Percentiles rank a stretch among this genome's conserved stretches.
These are phyloP conservation scores for Drosophila setifemur DNA, from an alignment of 1,140 invertebrate genomes.

Conservation along the genomic window DNA sequence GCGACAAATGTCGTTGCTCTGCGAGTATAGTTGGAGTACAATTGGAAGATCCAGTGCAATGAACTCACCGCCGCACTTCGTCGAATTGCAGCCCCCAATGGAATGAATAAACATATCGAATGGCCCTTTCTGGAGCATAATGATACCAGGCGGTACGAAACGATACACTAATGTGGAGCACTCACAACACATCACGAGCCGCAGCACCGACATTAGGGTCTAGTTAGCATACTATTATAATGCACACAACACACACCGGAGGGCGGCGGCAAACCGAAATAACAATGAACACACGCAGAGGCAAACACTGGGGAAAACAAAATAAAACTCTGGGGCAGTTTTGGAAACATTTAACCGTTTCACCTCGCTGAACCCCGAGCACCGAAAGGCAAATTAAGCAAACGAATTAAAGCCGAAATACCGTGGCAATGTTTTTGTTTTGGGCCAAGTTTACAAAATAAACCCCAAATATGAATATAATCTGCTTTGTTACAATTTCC, in stretches of 20 bases:
- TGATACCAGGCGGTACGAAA: background rate
- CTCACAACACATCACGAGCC: conserved; percentile 12
- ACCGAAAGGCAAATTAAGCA: conserved; percentile 49
- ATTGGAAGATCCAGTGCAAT: conserved; percentile 19
- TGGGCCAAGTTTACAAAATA: conserved; percentile 42
- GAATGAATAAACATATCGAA: conserved; percentile 28
- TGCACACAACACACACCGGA: conserved; percentile 6
- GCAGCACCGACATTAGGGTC: conserved; percentile 19
- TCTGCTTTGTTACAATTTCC: conserved; percentile 12
- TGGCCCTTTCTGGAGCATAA: conserved; percentile 22
- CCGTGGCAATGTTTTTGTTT: conserved; percentile 30
- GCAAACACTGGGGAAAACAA: background rate
- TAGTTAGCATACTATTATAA: conserved; percentile 49
- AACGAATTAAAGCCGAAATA: conserved; percentile 52
- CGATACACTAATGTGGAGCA: conserved; percentile 34
- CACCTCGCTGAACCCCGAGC: conserved; percentile 51
- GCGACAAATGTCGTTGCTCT: conserved; percentile 16
- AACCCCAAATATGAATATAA: conserved; percentile 15
- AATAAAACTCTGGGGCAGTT: conserved; percentile 37
- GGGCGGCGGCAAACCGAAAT: conserved; percentile 36
- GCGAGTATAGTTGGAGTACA: too few species aligned
- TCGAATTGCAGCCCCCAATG: background rate
- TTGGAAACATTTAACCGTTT: conserved; percentile 62
- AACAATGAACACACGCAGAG: conserved; percentile 52
- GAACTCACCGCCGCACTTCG: conserved; percentile 1